Conservation (phyloP, 2,888 invertebrate species). For the Labia minor region DNA sequence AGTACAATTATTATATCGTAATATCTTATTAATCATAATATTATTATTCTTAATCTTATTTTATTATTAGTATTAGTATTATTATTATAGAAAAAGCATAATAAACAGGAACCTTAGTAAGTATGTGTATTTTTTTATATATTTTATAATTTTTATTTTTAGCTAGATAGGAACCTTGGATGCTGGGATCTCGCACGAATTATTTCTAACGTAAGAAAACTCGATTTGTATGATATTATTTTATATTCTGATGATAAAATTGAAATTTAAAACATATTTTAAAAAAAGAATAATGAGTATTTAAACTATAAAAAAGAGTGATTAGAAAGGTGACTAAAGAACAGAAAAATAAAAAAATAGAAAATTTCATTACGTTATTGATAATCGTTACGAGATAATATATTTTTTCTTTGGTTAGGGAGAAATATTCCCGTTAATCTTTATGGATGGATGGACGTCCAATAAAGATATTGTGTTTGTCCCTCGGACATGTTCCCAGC, state of each 20-base stretch:
- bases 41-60: too few relatives aligned
- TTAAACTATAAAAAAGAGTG: neutral
- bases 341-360: neutral
- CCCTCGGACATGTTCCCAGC: neutral
- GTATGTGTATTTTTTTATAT: neutral
- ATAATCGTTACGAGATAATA: neutral
- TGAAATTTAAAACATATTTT: conserved; percentile 20
- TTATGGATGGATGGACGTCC: too few relatives aligned
- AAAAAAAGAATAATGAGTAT: neutral
- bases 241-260: too few relatives aligned
- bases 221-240: too few relatives aligned
- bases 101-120: conserved; percentile 37
- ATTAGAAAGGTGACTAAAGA: neutral
- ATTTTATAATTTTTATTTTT: too few relatives aligned
- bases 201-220: too few relatives aligned
- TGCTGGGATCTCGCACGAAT: conserved; percentile 33
- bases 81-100: conserved; percentile 34
- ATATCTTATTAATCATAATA: conserved; percentile 25
- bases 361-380: neutral
- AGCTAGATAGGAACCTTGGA: conserved; percentile 38
- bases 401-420: neutral
- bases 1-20: conserved; percentile 27
- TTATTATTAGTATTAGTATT: conserved; percentile 22
- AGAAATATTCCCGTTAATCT: neutral
- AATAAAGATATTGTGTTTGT: too few relatives aligned